Base-by-base conservation (phyloP, 2,797 vertebrate species). In the Choloepus didactylus region DNA sequence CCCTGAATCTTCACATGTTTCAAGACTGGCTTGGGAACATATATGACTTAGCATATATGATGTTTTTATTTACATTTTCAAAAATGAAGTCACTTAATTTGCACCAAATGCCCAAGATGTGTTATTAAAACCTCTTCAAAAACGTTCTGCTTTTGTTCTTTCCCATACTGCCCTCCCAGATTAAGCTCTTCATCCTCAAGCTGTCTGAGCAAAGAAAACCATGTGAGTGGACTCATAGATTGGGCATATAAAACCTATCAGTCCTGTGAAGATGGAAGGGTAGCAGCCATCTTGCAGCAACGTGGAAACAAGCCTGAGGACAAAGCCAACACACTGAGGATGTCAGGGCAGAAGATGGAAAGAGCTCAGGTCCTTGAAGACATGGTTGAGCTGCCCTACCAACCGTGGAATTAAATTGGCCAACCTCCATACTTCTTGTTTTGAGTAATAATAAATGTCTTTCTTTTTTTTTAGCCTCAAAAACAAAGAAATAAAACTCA, bases 51-150 rank as follows among this genome's bases (percentile, higher is more conserved):
- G 77, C 35, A 54, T 69, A n/a, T 56, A 80, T 6, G 41, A 62
- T 69, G 19, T 29, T 87, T 84, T 83, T 23, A 81, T 88, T 46
- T 59, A 70, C 60, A 70, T 59, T 62, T 60, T 89, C 3, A 60
- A 92, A 94, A 92, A 76, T 44, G 15, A 0, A 76, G 14, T 70
- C 84, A 88, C 75, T 87, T 67, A 70, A 81, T 85, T 75, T 89
- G 46, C 23, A 95, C 44, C 25, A 66, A 75, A 92, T 59, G 35
- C 29, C 62, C 62, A 82, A 87, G 69, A 70, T 64, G 41, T 23
- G 75, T 51, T 91, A 75, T 64, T 49, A 84, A 84, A 92, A 62
- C 38, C 44, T 85, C 79, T 77, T 92, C 46, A 89, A 77, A 35
- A 59, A n/a, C 49, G 56, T 56, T 91, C 89, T 49, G n/a, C 11